Conservation (phyloP, 2,888 invertebrate genomes). For the Pinctada fucata region DNA sequence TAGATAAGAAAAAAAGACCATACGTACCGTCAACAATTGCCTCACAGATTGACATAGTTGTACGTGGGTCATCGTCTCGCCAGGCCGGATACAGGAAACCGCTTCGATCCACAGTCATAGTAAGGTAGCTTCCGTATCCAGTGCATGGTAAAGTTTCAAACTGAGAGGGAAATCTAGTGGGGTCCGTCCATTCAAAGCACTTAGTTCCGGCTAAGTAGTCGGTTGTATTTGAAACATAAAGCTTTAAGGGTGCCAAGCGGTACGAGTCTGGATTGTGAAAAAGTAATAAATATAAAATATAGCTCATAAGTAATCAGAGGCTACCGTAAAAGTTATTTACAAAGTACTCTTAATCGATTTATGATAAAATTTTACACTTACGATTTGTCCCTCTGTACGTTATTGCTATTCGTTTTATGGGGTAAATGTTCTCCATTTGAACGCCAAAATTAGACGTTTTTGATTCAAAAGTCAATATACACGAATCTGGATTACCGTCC, state of each 20-base stretch:
- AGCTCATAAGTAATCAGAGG: no score
- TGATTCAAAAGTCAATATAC: not conserved
- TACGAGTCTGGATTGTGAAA: not conserved
- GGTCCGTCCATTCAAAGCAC: not conserved
- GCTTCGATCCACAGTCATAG: not conserved
- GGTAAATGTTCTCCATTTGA: not conserved
- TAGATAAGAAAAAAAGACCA: no score
- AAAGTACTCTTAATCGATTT: no score
- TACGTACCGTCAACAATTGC: not conserved
- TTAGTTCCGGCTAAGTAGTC: not conserved
- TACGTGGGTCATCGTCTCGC: not conserved
- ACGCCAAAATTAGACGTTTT: not conserved
- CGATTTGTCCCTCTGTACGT: not conserved
- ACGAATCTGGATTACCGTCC: not conserved
- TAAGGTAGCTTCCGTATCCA: not conserved
- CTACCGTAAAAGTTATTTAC: no score
- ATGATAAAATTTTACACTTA: not conserved
- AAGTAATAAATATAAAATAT: no score
- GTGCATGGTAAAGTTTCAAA: not conserved
- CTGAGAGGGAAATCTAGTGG: not conserved
- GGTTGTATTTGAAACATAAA: not conserved
- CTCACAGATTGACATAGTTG: not conserved
- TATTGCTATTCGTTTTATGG: not conserved
- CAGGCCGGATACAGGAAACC: not conserved
- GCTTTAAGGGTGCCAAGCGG: not conserved